phyloP scores from a whole-genome alignment of 2,797 vertebrate genomes.

The Sebastes wilsoni region DNA sequence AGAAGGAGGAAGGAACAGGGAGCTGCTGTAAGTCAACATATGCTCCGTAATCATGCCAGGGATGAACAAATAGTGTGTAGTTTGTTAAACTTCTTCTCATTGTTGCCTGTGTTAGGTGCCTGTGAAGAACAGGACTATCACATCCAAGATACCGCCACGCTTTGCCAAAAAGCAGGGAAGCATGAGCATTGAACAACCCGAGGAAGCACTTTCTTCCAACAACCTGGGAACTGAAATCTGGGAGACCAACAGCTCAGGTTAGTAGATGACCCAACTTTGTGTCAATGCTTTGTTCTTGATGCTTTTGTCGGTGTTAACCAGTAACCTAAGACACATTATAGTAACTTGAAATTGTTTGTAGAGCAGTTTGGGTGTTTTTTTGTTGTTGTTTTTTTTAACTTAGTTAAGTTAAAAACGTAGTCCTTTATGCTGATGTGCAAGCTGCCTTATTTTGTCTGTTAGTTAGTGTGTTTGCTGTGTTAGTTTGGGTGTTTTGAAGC shows the following conservation, averaged over 20 bases:
- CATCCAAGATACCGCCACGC: constrained; percentile 95
- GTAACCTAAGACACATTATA: not conserved
- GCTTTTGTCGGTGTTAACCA: not conserved
- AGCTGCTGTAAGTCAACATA: constrained; percentile 77
- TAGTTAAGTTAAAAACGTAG: too few species aligned
- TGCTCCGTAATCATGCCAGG: not conserved
- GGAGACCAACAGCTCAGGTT: constrained; percentile 97
- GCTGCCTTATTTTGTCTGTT: too few species aligned
- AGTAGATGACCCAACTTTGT: not conserved
- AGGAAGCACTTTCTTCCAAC: constrained; percentile 87
- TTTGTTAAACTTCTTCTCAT: not conserved
- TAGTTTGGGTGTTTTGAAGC: too few species aligned
- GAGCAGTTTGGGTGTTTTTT: not conserved
- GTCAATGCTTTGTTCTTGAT: not conserved
- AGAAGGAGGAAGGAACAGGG: constrained; percentile 94
- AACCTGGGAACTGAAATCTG: constrained; percentile 97
- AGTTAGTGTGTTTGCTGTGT: too few species aligned
- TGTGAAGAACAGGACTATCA: constrained; percentile 87
- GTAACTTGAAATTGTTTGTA: not conserved
- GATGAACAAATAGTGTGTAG: not conserved
- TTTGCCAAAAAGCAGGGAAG: constrained; percentile 96
- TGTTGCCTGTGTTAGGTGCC: constrained; percentile 79
- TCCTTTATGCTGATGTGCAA: too few species aligned
- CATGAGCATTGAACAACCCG: constrained; percentile 90
- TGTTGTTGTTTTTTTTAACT: too few species aligned